phyloP scores from a whole-genome alignment of 2,888 invertebrate genomes.

The Metacarcinus magister region DNA sequence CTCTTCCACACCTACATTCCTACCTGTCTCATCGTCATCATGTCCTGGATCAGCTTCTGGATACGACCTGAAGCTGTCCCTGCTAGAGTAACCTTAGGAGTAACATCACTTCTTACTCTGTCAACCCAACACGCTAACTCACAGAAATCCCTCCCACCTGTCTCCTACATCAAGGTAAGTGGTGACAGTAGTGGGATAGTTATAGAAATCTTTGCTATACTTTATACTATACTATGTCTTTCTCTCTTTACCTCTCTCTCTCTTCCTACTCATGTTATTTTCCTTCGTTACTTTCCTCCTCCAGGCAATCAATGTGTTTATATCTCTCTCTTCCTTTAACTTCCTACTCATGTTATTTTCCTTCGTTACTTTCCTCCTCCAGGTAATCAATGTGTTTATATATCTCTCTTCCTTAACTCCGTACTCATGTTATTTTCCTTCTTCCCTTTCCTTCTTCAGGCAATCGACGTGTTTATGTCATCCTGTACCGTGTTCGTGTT shows the following conservation, averaged over 20 bases:
- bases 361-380: neutral
- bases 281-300: neutral
- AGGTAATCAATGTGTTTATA: too few relatives aligned
- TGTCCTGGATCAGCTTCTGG: slow-evolving; percentile 88
- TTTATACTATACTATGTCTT: neutral
- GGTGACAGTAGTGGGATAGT: neutral
- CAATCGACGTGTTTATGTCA: slow-evolving; percentile 86
- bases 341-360: too few relatives aligned
- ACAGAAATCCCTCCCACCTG: slow-evolving; percentile 85
- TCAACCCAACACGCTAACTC: slow-evolving; percentile 85
- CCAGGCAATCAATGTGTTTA: slow-evolving; percentile 85
- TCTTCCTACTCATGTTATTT: too few relatives aligned
- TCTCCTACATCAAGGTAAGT: slow-evolving; percentile 85
- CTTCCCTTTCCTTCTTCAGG: slow-evolving; percentile 83
- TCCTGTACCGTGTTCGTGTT: slow-evolving; percentile 86
- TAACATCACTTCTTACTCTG: slow-evolving; percentile 84
- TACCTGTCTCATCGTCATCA: slow-evolving; percentile 97
- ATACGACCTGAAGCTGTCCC: slow-evolving; percentile 85
- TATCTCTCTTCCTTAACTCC: neutral
- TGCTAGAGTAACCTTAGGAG: slow-evolving; percentile 85
- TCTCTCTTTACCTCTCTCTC: neutral
- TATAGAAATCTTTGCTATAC: neutral
- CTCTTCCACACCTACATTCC: slow-evolving; percentile 97
- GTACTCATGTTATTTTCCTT: neutral
- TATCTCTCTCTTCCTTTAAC: slow-evolving; percentile 83